These are phyloP conservation scores for Anoplius nigerrimus DNA, from an alignment of 2,888 invertebrate species.

Conservation along the genomic window DNA sequence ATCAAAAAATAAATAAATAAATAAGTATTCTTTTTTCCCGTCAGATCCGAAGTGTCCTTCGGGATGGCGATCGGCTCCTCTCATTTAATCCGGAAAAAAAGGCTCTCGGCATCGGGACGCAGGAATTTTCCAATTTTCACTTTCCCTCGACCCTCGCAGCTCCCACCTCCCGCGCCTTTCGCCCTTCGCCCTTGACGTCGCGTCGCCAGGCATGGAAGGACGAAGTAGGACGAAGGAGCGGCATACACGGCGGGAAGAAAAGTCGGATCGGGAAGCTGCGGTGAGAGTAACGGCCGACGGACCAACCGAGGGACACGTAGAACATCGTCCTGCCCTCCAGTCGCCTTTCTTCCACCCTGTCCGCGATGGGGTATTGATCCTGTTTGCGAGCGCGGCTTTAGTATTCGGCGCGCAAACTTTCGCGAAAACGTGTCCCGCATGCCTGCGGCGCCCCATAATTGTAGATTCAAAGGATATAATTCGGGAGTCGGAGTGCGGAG, in stretches of 20 bases:
- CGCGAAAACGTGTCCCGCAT: conserved; percentile 71
- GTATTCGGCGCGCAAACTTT: conserved; percentile 73
- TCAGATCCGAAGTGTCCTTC: no score
- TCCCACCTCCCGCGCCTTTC: neutral
- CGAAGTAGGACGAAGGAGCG: no score
- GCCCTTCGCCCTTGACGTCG: neutral
- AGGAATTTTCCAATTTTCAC: no score
- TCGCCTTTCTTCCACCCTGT: conserved; percentile 3
- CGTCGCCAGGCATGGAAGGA: no score
- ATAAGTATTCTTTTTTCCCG: no score
- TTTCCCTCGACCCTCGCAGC: neutral
- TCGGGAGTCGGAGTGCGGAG: conserved; percentile 52
- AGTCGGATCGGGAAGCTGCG: neutral
- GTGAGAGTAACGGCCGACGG: neutral
- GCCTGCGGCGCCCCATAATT: conserved; percentile 69
- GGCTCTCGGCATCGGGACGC: no score
- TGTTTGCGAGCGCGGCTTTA: conserved; percentile 70
- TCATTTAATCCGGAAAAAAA: no score
- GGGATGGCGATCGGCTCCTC: no score
- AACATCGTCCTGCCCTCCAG: conserved; percentile 14
- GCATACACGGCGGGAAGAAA: neutral
- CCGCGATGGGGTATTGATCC: conserved; percentile 69
- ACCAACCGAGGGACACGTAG: conserved; percentile 1
- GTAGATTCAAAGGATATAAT: conserved; percentile 75
- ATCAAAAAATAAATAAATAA: no score